These are phyloP conservation scores for Catharus minimus DNA, from an alignment of 2,113 vertebrate genomes.

Conservation along the genomic window DNA sequence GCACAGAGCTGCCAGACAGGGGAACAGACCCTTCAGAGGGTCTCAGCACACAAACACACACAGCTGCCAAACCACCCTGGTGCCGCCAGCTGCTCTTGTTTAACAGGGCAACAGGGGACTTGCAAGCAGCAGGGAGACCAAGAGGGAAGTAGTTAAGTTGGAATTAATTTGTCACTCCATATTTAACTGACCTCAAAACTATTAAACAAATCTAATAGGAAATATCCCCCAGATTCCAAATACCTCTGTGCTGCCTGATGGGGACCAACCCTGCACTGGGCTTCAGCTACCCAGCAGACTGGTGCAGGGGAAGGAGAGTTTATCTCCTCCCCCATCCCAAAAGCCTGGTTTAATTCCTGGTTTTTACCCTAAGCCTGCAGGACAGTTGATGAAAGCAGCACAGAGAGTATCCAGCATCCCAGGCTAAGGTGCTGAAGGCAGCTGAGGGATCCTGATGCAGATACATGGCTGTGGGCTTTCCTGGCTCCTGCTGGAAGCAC, in stretches of 20 bases:
- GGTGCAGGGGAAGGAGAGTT: neutral
- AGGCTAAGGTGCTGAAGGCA: neutral
- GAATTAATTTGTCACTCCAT: constrained; percentile 60
- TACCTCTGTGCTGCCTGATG: neutral
- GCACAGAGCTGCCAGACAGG: rapidly evolving
- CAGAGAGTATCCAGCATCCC: rapidly evolving
- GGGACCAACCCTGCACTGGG: neutral
- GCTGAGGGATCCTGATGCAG: neutral
- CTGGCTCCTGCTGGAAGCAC: neutral
- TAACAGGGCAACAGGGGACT: neutral
- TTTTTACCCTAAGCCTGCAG: neutral
- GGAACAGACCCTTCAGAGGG: rapidly evolving
- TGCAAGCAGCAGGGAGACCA: constrained; percentile 18
- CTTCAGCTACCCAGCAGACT: neutral
- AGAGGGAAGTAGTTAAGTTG: constrained; percentile 55
- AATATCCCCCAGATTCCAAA: constrained; percentile 26
- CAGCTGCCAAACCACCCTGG: neutral
- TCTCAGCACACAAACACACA: neutral
- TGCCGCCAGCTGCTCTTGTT: neutral
- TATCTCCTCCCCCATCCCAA: neutral
- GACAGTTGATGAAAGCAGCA: neutral
- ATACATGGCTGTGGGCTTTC: neutral
- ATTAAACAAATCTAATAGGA: constrained; percentile 53
- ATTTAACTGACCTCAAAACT: constrained; percentile 55
- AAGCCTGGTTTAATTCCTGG: neutral